Evolutionary conservation across 1,140 invertebrate genomes (phyloP).

Genomic region (Macrocentrus cingulum): DNA sequence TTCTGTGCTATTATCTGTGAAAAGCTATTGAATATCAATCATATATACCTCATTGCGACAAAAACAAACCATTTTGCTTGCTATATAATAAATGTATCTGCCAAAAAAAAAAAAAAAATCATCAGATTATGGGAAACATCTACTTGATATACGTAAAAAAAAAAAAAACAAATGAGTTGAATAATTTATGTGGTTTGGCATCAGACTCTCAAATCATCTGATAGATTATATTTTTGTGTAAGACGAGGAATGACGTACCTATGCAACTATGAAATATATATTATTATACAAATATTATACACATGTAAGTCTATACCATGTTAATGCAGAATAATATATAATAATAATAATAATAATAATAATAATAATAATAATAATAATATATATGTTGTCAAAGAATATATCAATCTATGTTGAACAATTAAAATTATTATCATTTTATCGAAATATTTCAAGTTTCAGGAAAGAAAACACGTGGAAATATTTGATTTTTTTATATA

Average conservation of each 20-base stretch:
- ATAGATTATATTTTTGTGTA: conserved; percentile 58
- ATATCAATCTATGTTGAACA: conserved; percentile 56
- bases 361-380: too few relatives aligned
- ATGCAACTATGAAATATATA: conserved; percentile 23
- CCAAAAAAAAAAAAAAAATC: conserved; percentile 20
- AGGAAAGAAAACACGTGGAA: too few relatives aligned
- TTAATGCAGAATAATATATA: conserved; percentile 53
- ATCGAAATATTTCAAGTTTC: too few relatives aligned
- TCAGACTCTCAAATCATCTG: conserved; percentile 40
- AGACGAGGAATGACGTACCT: conserved; percentile 38
- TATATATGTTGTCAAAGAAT: conserved; percentile 58
- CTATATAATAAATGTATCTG: conserved; percentile 11
- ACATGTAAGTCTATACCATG: conserved; percentile 50
- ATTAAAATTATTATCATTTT: background rate
- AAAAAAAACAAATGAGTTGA: conserved; percentile 45
- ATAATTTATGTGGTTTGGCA: conserved; percentile 39
- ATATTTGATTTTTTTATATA: too few relatives aligned
- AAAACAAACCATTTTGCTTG: conserved; percentile 5
- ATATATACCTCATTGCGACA: conserved; percentile 22
- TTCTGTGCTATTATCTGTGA: background rate
- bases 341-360: too few relatives aligned
- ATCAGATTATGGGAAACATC: conserved; percentile 18
- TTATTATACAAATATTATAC: conserved; percentile 34
- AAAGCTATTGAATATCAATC: conserved; percentile 14
- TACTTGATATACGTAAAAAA: conserved; percentile 18